These are phyloP conservation scores for Eptesicus fuscus DNA, from an alignment of 2,113 vertebrate genomes.

Conservation along the genomic window DNA sequence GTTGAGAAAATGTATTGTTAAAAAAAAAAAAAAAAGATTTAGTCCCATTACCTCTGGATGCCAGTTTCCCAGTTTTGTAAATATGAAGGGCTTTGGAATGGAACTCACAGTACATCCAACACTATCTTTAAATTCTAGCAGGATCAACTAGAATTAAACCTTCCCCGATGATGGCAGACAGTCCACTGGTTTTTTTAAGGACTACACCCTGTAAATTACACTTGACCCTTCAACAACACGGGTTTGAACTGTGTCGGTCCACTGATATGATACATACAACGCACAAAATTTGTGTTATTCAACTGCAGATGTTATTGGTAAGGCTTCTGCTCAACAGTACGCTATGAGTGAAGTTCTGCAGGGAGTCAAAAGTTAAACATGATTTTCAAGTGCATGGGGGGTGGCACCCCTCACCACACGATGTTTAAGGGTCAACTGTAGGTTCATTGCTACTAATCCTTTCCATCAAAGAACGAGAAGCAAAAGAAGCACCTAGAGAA, in stretches of 20 bases:
- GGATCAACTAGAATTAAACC: not conserved
- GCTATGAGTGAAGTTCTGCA: not conserved
- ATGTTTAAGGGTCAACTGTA: not conserved
- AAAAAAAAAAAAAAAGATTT: not conserved
- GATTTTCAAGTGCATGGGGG: not conserved
- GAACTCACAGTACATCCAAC: not conserved
- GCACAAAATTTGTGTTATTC: not conserved
- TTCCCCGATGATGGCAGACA: not conserved
- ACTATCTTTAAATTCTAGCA: not conserved
- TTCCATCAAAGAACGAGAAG: not conserved
- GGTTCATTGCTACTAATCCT: not conserved
- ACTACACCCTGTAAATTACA: not conserved
- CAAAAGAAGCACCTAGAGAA: not conserved
- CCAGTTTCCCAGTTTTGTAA: not conserved
- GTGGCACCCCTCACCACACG: not conserved
- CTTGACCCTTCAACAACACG: not conserved
- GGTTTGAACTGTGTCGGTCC: not conserved
- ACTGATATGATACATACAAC: not conserved
- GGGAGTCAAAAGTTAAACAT: not conserved
- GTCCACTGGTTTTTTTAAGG: not conserved
- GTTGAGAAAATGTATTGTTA: not conserved
- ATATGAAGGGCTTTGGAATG: not conserved
- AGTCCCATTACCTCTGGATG: not conserved
- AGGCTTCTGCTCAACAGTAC: not conserved
- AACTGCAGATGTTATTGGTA: not conserved